A percentile compares a stretch with the other conserved stretches of the same genome.
Evolutionary conservation across 2,113 vertebrate genomes (phyloP).

Genomic region (Elaphurus davidianus): DNA sequence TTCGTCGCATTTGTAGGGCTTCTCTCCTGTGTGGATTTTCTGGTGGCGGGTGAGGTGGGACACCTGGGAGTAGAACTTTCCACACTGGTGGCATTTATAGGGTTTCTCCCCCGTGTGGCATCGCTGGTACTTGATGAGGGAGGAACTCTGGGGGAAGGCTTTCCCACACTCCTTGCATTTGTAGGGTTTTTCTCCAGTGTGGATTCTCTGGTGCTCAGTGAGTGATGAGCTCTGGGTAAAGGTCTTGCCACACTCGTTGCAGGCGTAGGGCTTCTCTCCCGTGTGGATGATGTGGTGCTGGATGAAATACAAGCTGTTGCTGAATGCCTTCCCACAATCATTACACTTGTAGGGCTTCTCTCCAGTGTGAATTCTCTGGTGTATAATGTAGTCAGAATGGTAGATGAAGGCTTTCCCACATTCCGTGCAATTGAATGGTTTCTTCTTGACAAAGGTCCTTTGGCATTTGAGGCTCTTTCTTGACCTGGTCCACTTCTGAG

Average conservation of each 20-base stretch:
- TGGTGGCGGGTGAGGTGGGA: constrained; percentile 67
- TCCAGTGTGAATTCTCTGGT: constrained; percentile 42
- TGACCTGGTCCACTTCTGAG: background rate
- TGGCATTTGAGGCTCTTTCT: background rate
- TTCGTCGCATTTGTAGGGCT: constrained; percentile 55
- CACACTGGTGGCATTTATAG: constrained; percentile 43
- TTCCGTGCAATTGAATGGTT: background rate
- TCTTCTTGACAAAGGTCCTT: background rate
- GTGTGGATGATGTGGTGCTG: constrained; percentile 57
- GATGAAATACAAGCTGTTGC: constrained; percentile 48
- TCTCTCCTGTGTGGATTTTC: constrained; percentile 68
- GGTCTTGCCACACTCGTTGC: constrained; percentile 59
- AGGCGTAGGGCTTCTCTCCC: background rate
- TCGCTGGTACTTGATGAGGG: constrained; percentile 66
- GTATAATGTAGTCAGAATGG: background rate
- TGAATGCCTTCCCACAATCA: background rate
- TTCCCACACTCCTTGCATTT: constrained; percentile 4
- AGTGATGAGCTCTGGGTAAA: constrained; percentile 73
- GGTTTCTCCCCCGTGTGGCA: constrained; percentile 60
- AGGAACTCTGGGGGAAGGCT: constrained; percentile 59
- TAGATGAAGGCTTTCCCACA: constrained; percentile 2
- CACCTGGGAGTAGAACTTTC: constrained; percentile 67
- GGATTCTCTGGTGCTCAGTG: constrained; percentile 62
- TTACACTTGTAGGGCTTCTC: constrained; percentile 52
- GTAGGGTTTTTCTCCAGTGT: constrained; percentile 70